Percentiles rank a stretch among this genome's conserved stretches.
phyloP scores from a whole-genome alignment of 2,797 vertebrate genomes.

The Lemur catta region DNA sequence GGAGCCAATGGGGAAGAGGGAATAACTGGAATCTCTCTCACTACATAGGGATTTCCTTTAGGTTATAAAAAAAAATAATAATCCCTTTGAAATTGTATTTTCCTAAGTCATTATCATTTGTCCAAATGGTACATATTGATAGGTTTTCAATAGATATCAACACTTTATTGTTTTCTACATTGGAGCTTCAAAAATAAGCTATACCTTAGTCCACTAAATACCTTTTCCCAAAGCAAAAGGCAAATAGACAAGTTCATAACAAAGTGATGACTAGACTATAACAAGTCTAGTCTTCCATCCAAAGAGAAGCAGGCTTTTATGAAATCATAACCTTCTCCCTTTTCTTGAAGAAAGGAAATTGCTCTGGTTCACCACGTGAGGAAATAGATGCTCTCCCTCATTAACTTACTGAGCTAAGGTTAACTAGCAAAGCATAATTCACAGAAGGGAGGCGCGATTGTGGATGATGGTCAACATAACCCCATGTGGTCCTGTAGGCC shows the following conservation, averaged over 20 bases:
- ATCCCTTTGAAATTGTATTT: neutral
- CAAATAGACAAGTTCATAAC: neutral
- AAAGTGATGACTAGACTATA: neutral
- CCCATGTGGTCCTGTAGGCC: neutral
- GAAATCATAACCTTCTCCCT: neutral
- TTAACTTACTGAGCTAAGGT: neutral
- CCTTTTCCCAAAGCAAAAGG: neutral
- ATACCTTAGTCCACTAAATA: neutral
- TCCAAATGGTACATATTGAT: neutral
- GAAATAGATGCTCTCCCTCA: neutral
- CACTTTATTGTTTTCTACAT: neutral
- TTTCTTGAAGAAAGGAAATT: slow-evolving; percentile 12
- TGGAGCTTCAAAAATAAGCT: neutral
- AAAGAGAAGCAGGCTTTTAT: neutral
- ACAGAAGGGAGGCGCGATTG: neutral
- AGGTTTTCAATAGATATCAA: neutral
- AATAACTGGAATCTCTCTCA: neutral
- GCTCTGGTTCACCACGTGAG: neutral
- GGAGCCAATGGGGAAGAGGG: neutral
- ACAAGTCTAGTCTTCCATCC: neutral
- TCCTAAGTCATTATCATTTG: neutral
- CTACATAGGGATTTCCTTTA: neutral
- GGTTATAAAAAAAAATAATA: neutral
- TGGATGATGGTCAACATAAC: neutral
- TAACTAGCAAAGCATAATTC: neutral